These are phyloP conservation scores for Rhagonycha lutea DNA, from an alignment of 2,888 invertebrate genomes.

Conservation along the genomic window DNA sequence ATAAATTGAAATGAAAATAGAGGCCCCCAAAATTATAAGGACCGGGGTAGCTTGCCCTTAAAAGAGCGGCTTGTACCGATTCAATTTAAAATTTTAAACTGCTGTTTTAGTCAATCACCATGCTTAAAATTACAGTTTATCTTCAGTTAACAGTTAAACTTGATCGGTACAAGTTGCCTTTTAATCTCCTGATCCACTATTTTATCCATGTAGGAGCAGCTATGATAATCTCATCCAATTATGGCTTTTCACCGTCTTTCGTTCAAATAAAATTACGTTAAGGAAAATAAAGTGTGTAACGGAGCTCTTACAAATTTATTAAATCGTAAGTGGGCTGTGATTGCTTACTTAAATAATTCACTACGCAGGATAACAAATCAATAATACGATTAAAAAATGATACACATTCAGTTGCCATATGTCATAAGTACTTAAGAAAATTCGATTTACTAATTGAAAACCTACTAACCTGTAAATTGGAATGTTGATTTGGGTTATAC, in stretches of 20 bases:
- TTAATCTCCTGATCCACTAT: too few species aligned
- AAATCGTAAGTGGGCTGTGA: background rate
- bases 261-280: background rate
- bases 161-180: too few species aligned
- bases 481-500: conserved; percentile 55
- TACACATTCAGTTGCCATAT: background rate
- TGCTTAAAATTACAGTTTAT: too few species aligned
- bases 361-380: background rate
- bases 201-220: background rate
- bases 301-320: background rate
- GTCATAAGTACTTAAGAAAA: background rate
- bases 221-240: background rate
- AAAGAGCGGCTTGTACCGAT: too few species aligned
- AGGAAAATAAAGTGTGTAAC: background rate
- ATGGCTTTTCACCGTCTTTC: background rate
- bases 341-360: background rate
- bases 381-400: background rate
- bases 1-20: too few species aligned
- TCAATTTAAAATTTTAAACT: too few species aligned
- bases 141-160: too few species aligned
- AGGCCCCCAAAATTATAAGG: too few species aligned
- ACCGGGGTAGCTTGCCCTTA: too few species aligned
- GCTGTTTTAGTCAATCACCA: too few species aligned
- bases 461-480: conserved; percentile 46
- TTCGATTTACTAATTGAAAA: background rate